phyloP scores from a whole-genome alignment of 2,888 invertebrate species.

The Odontocerum albicorne region DNA sequence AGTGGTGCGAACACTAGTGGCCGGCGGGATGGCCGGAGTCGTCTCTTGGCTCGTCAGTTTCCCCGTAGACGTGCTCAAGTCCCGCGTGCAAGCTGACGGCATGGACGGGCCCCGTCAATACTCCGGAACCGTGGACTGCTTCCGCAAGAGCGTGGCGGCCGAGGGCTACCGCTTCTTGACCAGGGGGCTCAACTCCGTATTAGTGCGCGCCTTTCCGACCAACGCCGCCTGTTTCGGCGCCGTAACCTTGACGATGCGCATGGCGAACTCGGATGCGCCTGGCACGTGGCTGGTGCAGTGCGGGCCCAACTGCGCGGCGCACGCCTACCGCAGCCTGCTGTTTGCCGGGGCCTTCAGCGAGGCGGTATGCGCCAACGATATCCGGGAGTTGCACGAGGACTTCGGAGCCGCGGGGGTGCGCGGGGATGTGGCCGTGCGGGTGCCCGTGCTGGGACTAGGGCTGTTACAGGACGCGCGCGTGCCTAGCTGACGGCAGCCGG shows the following conservation, averaged over 20 bases:
- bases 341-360: conserved; percentile 42
- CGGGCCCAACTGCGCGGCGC: conserved; percentile 43
- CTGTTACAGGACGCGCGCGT: conserved; percentile 13
- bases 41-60: conserved; percentile 85
- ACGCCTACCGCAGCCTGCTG: conserved; percentile 41
- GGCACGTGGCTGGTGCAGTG: conserved; percentile 39
- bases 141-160: conserved; percentile 63
- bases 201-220: conserved; percentile 87
- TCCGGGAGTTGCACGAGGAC: conserved; percentile 42
- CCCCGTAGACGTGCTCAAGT: conserved; percentile 89
- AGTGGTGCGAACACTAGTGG: conserved; percentile 68
- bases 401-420: conserved; percentile 28
- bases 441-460: conserved; percentile 18
- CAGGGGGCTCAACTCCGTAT: conserved; percentile 75
- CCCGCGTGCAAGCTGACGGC: conserved; percentile 78
- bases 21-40: conserved; percentile 86
- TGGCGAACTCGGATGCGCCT: conserved; percentile 41
- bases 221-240: conserved; percentile 92
- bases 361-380: conserved; percentile 42
- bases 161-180: conserved; percentile 76
- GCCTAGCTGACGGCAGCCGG: conserved; percentile 18
- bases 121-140: conserved; percentile 72
- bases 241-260: conserved; percentile 75
- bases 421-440: too few relatives aligned
- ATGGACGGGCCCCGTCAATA: conserved; percentile 58